These are phyloP conservation scores for Actinemys pallida DNA, from an alignment of 2,113 vertebrate genomes.

Conservation along the genomic window DNA sequence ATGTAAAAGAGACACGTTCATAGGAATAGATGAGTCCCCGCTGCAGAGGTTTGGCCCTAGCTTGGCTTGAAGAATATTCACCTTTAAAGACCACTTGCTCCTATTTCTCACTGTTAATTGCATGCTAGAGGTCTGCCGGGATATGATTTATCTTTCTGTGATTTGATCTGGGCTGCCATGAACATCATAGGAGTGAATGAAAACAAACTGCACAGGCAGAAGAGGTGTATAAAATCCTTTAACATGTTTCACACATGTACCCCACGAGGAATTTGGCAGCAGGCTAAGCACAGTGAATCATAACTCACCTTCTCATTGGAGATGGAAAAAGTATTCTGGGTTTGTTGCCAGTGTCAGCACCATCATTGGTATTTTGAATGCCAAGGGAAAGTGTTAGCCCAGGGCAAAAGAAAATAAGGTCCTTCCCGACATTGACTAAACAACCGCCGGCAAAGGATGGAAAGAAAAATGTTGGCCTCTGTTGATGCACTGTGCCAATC, in stretches of 20 bases:
- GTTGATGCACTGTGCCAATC: constrained; percentile 2
- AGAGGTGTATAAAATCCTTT: fast-evolving
- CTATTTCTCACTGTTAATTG: background rate
- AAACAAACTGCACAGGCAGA: background rate
- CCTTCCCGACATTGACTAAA: constrained; percentile 15
- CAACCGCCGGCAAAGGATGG: constrained; percentile 3
- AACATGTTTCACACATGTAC: background rate
- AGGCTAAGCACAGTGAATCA: constrained; percentile 18
- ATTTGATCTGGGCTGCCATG: background rate
- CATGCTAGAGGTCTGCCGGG: background rate
- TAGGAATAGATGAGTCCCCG: background rate
- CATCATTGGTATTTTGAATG: background rate
- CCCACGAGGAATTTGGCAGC: constrained; percentile 5
- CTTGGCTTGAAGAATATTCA: constrained; percentile 1
- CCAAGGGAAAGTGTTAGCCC: background rate
- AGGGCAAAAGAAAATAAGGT: constrained; percentile 34
- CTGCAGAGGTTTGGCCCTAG: background rate
- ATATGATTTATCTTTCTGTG: background rate
- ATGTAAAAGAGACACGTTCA: background rate
- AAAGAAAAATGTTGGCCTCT: constrained; percentile 43
- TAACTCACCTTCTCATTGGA: constrained; percentile 31
- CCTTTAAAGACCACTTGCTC: background rate
- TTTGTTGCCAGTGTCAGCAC: background rate
- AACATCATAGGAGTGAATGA: background rate
- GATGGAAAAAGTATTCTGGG: constrained; percentile 25